These are phyloP conservation scores for Marronus borbonicus DNA, from an alignment of 2,888 invertebrate genomes.

Conservation along the genomic window DNA sequence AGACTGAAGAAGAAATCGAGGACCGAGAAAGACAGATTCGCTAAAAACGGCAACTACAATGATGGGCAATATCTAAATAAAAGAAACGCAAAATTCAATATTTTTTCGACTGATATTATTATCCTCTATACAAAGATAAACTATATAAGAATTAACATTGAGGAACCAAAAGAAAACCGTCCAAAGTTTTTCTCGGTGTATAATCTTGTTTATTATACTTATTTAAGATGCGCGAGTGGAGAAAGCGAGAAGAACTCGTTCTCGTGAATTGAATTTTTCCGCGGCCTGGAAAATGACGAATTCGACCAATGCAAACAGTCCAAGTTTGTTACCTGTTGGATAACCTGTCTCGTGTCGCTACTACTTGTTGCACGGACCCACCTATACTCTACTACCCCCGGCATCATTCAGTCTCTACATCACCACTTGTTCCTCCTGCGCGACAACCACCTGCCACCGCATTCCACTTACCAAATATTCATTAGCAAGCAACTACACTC, in stretches of 20 bases:
- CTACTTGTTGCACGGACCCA: constrained; percentile 69
- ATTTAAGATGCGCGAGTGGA: constrained; percentile 23
- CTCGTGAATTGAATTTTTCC: constrained; percentile 24
- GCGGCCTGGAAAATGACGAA: constrained; percentile 36
- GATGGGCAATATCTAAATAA: constrained; percentile 21
- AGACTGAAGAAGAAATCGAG: constrained; percentile 5
- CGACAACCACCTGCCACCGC: constrained; percentile 67
- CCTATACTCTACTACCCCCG: constrained; percentile 59
- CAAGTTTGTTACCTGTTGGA: constrained; percentile 69
- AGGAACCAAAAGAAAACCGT: constrained; percentile 53
- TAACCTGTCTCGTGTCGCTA: constrained; percentile 63
- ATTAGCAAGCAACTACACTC: constrained; percentile 46
- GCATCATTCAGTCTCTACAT: constrained; percentile 61
- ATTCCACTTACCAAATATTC: constrained; percentile 56
- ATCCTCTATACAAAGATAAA: constrained; percentile 6
- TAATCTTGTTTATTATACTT: constrained; percentile 8
- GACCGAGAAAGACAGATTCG: constrained; percentile 16
- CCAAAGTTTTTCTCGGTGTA: constrained; percentile 50
- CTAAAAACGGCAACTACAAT: constrained; percentile 11
- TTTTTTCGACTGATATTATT: constrained; percentile 33
- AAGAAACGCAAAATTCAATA: constrained; percentile 29
- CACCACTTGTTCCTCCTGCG: constrained; percentile 64
- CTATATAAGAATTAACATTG: constrained; percentile 35
- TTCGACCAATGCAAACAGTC: constrained; percentile 54
- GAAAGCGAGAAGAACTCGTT: not conserved